Base-by-base conservation (phyloP, 2,888 invertebrate species). In the Drosophila longiperda region DNA sequence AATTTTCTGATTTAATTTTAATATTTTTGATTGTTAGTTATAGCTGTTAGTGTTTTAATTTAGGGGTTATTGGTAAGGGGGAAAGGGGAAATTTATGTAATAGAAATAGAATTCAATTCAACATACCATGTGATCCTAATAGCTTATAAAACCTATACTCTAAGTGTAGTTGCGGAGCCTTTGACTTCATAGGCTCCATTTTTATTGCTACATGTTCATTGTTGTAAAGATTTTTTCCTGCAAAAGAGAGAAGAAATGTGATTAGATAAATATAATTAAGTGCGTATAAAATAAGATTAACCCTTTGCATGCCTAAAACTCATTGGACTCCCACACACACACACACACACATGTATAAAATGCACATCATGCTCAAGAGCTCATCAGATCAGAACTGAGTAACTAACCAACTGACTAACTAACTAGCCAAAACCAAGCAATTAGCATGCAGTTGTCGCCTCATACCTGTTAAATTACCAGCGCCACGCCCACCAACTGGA, bases 201-300 rank as follows among this genome's bases (percentile, higher is more conserved):
- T 99, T 99, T 94, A 99, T 99, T 94, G 99, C 99, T 94, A 99
- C 99, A 95, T 99, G 99, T 95, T 99, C 99, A 95, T 99, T 99
- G 96, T 99, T 99, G 96, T 99, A 99, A 93, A 99, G 96, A 95
- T 99, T 99, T 96, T 99, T 99, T 90, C 99, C 98, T 97, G 95
- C 8, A 92, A 94, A 94, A 94, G 68, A 75, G 66, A 33, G 3
- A 23, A 42, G 7, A 32, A 4, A 23, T 33, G 57, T 61, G 53
- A 26, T 69, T 60, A 55, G 9, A 0, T 3, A 33, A 49, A 57
- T n/a, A 15, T 29, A 45, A 15, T 17, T 26, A 4, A 3, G 17
- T 20, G 9, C 9, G 11, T 4, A 2, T 9, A 17, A 17, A 4
- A 52, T 20, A 29, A 2, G 11, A 59, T 33, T 29, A 42, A 57